phyloP scores from a whole-genome alignment of 2,797 vertebrate genomes.

The Notolepis coatsorum region DNA sequence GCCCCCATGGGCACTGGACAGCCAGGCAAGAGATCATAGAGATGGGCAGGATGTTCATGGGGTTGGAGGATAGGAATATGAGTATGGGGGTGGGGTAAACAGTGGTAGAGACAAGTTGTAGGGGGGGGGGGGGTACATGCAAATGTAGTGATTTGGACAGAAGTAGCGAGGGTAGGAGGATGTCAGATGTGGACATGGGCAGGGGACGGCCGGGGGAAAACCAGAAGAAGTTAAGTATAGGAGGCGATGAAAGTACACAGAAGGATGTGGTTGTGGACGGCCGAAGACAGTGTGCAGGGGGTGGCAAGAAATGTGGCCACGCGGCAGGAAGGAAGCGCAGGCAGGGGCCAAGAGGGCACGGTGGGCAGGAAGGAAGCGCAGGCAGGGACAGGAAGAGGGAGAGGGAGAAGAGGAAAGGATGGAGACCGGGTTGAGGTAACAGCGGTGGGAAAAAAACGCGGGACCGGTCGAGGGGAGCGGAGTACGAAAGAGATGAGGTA shows the following conservation, averaged over 20 bases:
- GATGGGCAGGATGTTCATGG: neutral
- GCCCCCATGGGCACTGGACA: constrained; percentile 83
- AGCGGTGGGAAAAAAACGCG: constrained; percentile 13
- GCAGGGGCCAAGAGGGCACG: constrained; percentile 25
- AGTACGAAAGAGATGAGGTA: neutral
- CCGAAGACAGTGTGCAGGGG: constrained; percentile 14
- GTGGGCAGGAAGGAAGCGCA: constrained; percentile 21
- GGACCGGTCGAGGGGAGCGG: constrained; percentile 1
- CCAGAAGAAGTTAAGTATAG: neutral
- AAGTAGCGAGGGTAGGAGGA: neutral
- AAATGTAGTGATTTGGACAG: neutral
- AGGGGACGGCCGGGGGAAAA: constrained; percentile 2
- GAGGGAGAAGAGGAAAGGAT: constrained; percentile 20
- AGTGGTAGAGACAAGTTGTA: neutral
- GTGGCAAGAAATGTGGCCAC: constrained; percentile 17
- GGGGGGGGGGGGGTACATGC: neutral
- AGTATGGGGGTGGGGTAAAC: neutral
- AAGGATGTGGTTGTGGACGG: constrained; percentile 18
- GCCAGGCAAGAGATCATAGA: neutral
- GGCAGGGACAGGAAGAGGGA: constrained; percentile 46
- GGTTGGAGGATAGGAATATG: neutral
- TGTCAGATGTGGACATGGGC: neutral
- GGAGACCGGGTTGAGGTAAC: constrained; percentile 24
- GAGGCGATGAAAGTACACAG: neutral
- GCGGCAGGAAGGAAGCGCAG: constrained; percentile 50